phyloP scores from a whole-genome alignment of 1,140 invertebrate genomes.

The Pseudomyrmex sp. region DNA sequence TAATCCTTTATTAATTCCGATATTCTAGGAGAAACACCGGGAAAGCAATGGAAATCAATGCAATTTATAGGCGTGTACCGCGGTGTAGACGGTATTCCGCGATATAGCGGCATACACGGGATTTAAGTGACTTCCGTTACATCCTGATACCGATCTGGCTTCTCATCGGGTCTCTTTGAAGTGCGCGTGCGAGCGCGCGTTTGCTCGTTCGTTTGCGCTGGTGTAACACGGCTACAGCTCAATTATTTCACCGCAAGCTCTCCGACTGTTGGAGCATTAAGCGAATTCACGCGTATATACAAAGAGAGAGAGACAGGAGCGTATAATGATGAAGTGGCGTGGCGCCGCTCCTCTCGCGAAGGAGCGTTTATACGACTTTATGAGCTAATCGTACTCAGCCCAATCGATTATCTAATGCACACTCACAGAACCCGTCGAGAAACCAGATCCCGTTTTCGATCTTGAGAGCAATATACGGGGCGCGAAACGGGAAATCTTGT shows the following conservation, averaged over 20 bases:
- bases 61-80: neutral
- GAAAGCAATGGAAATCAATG: conserved; percentile 17
- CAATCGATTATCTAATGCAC: conserved; percentile 69
- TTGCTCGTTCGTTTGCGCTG: neutral
- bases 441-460: no score
- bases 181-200: neutral
- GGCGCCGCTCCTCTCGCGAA: conserved; percentile 11
- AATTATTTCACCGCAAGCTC: conserved; percentile 62
- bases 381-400: conserved; percentile 61
- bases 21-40: neutral
- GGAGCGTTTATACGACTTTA: conserved; percentile 64
- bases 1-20: conserved; percentile 2
- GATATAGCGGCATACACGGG: conserved; percentile 29
- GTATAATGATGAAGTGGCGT: conserved; percentile 59
- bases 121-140: conserved; percentile 61
- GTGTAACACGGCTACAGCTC: conserved; percentile 39
- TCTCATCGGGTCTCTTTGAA: conserved; percentile 36
- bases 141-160: conserved; percentile 33
- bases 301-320: conserved; percentile 19
- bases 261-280: conserved; percentile 54
- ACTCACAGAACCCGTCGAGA: no score
- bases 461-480: no score
- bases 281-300: conserved; percentile 62
- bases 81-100: neutral
- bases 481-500: no score